A percentile compares a stretch with the other conserved stretches of the same genome.
phyloP scores from a whole-genome alignment of 2,113 vertebrate species.

The Rhinichthys klamathensis region DNA sequence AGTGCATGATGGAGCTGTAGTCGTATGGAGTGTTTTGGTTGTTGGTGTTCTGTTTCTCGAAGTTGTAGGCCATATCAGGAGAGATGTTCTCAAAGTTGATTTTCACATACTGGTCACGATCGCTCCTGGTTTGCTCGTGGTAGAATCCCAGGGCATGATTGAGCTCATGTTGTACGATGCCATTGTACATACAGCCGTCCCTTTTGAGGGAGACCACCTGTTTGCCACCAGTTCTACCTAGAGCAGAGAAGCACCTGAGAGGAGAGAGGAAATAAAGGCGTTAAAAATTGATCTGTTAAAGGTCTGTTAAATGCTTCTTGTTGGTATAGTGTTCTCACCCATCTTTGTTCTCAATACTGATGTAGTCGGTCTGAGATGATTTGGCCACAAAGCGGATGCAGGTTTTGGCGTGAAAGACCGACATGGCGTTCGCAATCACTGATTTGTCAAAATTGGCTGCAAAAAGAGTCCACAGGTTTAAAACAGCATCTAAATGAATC shows the following conservation, averaged over 20 bases:
- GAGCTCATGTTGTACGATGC: slow-evolving; percentile 61
- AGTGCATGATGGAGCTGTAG: slow-evolving; percentile 62
- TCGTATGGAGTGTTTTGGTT: slow-evolving; percentile 59
- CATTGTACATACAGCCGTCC: slow-evolving; percentile 44
- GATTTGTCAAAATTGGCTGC: slow-evolving; percentile 40
- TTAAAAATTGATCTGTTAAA: background rate
- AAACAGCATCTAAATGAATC: background rate
- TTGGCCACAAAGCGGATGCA: slow-evolving; percentile 57
- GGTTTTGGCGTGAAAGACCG: slow-evolving; percentile 45
- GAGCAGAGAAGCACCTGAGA: slow-evolving; percentile 61
- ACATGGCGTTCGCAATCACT: slow-evolving; percentile 53
- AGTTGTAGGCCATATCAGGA: slow-evolving; percentile 39
- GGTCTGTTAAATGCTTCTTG: background rate
- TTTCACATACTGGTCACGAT: slow-evolving; percentile 60
- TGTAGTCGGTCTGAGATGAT: slow-evolving; percentile 51
- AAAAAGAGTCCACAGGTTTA: background rate
- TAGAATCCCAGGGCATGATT: slow-evolving; percentile 65
- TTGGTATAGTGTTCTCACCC: slow-evolving; percentile 47
- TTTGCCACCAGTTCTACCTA: slow-evolving; percentile 56
- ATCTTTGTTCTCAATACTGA: slow-evolving; percentile 55
- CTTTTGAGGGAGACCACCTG: slow-evolving; percentile 62
- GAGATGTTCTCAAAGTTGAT: slow-evolving; percentile 61
- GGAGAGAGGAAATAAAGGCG: background rate
- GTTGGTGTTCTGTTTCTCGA: slow-evolving; percentile 50
- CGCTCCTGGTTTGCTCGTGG: slow-evolving; percentile 65